Base-by-base conservation (phyloP, 2,113 vertebrate genomes). In the Pelobates fuscus region DNA sequence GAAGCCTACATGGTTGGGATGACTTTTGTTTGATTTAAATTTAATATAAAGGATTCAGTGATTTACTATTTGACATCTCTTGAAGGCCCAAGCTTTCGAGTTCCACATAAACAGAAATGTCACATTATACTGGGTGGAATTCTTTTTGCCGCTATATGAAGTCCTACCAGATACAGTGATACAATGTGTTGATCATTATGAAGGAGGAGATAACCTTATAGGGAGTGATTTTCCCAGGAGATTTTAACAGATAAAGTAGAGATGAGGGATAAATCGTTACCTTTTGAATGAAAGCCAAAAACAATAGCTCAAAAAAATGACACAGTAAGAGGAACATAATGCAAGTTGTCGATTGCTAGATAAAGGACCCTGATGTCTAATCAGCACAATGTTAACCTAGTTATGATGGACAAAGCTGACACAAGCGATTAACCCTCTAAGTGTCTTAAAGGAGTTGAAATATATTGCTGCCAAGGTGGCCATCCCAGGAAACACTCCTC, bases 301-400 rank as follows among this genome's bases (percentile, higher is more conserved):
- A 67, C 72, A 67, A 67, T 76, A 67, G 67, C 63, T 59, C 30
- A 67, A 18, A 58, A 58, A 76, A 30, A 75, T 73, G 63, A 44
- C 32, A 73, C 29, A 76, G 71, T 59, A 41, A 67, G 30, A 26
- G 72, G 32, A 76, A 67, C 63, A 75, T 67, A 60, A 67, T 59
- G 62, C 32, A 24, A 65, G 32, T 27, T 65, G 70, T 63, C 59
- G 25, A 25, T 74, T 74, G 44, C 57, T 37, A 67, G 15, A 67
- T 59, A 67, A 67, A 46, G 26, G 55, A 17, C 63, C 25, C 1
- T 26, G 5, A 2, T 29, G 37, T 30, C 24, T 29, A 3, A 15
- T 76, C 64, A 76, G 72, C 63, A 67, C n/a, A 76, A 59, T 67
- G 52, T 67, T 67, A 76, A 76, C 72, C 60, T 66, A 54, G 63